Evolutionary conservation across 2,888 invertebrate species (phyloP), one percentile per base, ranked within the genome.

Genomic region (Coecobrya sp.): DNA sequence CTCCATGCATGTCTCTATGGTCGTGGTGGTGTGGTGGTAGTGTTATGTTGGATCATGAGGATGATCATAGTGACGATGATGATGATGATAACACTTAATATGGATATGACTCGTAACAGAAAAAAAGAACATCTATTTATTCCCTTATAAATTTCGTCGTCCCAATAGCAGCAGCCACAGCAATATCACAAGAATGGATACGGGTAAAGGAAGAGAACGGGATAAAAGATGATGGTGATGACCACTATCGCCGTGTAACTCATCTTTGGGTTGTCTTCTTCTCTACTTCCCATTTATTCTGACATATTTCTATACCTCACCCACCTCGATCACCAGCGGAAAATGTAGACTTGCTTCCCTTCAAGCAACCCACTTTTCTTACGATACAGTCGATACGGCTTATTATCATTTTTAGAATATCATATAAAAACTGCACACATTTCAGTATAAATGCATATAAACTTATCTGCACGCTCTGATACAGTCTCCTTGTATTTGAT

Each of bases 271-370:
- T 42, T 70, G 70, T 70, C 70, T 19, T 42, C 5, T 70, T 70
- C 76, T 45, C 76, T 42, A 42, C 42, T n/a, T 16, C 7, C 70
- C 76, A 25, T 76, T 76, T 49, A 76, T 76, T 76, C 76, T 79
- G 79, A 52, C 79, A 79, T 55, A 52, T 52, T 79, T 79, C 52
- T 79, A 49, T 79, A 79, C 79, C 79, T 79, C 19, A 79, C 49
- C 76, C 79, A 79, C 25, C 27, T 49, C 79, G 49, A 79, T 52
- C 79, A 79, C 79, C 52, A 79, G n/a, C 55, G 79, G 52, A 79
- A 79, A 79, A 55, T 27, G 19, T 30, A 22, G 13, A 30, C 52
- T 25, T 22, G 73, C 13, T 10, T 76, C 8, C 42, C 73, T 49
- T 10, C n/a, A 1, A 27, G 79, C 79, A 79, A 79, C 79, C 79